Evolutionary conservation across 2,888 invertebrate genomes (phyloP), one percentile per base, ranked within the genome.

Genomic region (Thysanoteuthis rhombus): DNA sequence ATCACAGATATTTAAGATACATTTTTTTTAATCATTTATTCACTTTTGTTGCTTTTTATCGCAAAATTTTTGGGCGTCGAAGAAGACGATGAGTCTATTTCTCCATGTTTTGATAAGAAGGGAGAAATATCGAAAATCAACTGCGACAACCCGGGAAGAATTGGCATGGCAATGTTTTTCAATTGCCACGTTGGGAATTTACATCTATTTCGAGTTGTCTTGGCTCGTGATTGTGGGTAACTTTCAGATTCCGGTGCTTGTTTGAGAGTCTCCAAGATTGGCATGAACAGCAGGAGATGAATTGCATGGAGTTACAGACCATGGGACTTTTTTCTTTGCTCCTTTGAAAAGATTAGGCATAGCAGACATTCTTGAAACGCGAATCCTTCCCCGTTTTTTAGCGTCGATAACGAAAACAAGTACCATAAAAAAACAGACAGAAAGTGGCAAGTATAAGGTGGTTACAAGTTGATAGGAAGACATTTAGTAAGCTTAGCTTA

Each of bases 271-370:
- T n/a, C 75, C 75, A 75, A 75, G 75, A 75, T 75, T 75, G 75
- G 75, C 75, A n/a, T 75, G n/a, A 75, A 75, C 75, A n/a, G n/a
- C 75, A 75, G 75, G 75, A 75, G 75, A n/a, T n/a, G n/a, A 75
- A 75, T 75, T 75, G n/a, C n/a, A 75, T n/a, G n/a, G n/a, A 75
- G 16, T 75, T 75, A 36, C 6, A 75, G 75, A 75, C n/a, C n/a
- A 12, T 1, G n/a, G n/a, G 4, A 75, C n/a, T n/a, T 75, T 75
- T 75, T 75, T 75, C n/a, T n/a, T 75, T 36, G n/a, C 12, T 75
- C n/a, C n/a, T 75, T 75, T n/a, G 75, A 75, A 75, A 75, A 75
- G 75, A 75, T 75, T 75, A 75, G n/a, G 16, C 75, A 36, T 75
- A 75, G 75, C 75, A 36, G n/a, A n/a, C 75, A n/a, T 58, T 58